phyloP scores from a whole-genome alignment of 2,797 vertebrate species.

The Cephalopachus bancanus region DNA sequence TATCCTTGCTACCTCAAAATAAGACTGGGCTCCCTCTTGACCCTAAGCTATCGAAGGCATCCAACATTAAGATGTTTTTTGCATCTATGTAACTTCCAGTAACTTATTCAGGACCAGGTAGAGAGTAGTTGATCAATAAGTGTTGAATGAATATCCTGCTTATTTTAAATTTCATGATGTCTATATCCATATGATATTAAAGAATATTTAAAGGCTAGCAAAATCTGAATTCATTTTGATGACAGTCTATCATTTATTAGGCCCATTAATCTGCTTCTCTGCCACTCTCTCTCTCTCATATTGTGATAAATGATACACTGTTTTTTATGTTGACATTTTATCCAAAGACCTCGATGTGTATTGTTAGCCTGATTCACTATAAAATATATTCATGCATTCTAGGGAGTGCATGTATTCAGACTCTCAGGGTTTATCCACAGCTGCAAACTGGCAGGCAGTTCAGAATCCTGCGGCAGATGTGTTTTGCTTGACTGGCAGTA shows the following conservation, averaged over 20 bases:
- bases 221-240: conserved; percentile 67
- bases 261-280: conserved; percentile 62
- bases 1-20: conserved; percentile 23
- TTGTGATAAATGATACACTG: conserved; percentile 60
- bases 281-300: conserved; percentile 44
- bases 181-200: conserved; percentile 55
- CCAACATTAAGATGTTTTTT: neutral
- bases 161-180: conserved; percentile 56
- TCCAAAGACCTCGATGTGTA: conserved; percentile 62
- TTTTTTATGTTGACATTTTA: conserved; percentile 74
- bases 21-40: neutral
- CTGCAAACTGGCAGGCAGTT: conserved; percentile 52
- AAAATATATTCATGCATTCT: conserved; percentile 67
- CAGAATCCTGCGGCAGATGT: conserved; percentile 26
- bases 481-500: conserved; percentile 49
- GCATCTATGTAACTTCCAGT: neutral
- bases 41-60: neutral
- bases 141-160: neutral
- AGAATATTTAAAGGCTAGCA: conserved; percentile 57
- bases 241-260: conserved; percentile 72
- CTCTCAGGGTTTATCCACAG: neutral
- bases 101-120: neutral
- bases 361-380: conserved; percentile 29
- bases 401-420: conserved; percentile 11
- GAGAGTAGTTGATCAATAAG: conserved; percentile 17